phyloP scores from a whole-genome alignment of 2,113 vertebrate genomes.

The Silurus asotus region DNA sequence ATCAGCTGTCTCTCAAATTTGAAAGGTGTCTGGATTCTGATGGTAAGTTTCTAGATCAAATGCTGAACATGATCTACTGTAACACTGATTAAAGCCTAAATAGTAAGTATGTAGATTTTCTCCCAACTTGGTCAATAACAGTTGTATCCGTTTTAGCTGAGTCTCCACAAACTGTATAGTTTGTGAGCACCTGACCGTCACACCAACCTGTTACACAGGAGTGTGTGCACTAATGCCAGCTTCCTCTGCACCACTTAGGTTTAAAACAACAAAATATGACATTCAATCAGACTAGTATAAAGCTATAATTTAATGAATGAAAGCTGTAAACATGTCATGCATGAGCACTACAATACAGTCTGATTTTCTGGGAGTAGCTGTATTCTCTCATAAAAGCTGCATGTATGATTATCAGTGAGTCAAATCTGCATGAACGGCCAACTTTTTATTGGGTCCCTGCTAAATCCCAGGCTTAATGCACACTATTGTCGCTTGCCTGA shows the following conservation, averaged over 20 bases:
- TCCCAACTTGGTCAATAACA: not conserved
- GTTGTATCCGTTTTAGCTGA: not conserved
- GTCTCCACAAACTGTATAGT: not conserved
- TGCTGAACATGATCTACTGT: not conserved
- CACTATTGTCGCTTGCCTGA: not conserved
- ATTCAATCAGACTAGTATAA: no score
- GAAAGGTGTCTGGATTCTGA: conserved; percentile 96
- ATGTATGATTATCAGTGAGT: no score
- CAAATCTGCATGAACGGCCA: not conserved
- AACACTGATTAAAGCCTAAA: not conserved
- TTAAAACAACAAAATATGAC: no score
- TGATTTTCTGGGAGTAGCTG: not conserved
- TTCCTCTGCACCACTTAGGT: not conserved
- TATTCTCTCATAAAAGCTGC: no score
- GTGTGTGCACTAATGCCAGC: not conserved
- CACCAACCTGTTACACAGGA: no score
- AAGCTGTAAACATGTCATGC: not conserved
- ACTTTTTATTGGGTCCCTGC: not conserved
- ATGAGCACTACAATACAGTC: not conserved
- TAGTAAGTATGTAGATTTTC: not conserved
- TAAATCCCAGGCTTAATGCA: not conserved
- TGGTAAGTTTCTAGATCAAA: conserved; percentile 69
- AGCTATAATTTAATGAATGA: no score
- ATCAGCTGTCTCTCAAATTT: conserved; percentile 95
- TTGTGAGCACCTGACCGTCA: not conserved